phyloP scores from a whole-genome alignment of 2,888 invertebrate species.

The Aphidius colemani region DNA sequence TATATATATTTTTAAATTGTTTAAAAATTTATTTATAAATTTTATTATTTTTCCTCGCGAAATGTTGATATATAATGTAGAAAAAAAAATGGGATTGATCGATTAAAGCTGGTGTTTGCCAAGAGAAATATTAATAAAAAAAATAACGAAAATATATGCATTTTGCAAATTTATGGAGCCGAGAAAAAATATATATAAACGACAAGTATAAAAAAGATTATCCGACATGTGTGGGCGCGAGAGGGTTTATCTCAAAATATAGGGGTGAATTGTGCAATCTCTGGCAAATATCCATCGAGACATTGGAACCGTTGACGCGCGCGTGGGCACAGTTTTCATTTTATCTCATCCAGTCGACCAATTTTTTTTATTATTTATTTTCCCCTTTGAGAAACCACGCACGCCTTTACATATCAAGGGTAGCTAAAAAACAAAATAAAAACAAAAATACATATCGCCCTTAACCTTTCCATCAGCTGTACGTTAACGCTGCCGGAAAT shows the following conservation, averaged over 20 bases:
- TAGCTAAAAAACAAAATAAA: no score
- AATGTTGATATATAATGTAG: no score
- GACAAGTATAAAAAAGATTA: conserved; percentile 27
- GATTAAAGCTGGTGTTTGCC: conserved; percentile 29
- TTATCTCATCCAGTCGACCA: conserved; percentile 2
- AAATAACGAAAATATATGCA: conserved; percentile 18
- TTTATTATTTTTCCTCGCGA: no score
- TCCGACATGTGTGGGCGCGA: conserved; percentile 14
- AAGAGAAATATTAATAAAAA: conserved; percentile 25
- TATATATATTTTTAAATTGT: no score
- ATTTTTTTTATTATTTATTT: background rate
- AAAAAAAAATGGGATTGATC: conserved; percentile 10
- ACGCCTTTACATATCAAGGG: no score
- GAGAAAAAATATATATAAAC: conserved; percentile 18
- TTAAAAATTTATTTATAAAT: no score
- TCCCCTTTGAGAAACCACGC: no score
- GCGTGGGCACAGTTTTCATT: background rate
- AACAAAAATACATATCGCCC: no score
- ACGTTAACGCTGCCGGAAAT: no score
- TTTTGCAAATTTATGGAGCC: conserved; percentile 10
- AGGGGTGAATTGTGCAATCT: conserved; percentile 16
- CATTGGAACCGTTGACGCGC: conserved; percentile 13
- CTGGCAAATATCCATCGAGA: conserved; percentile 28
- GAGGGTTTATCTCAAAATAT: conserved; percentile 10
- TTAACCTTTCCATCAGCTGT: no score